Evolutionary conservation across 2,797 vertebrate species (phyloP).

Genomic region (Glossophaga mutica): DNA sequence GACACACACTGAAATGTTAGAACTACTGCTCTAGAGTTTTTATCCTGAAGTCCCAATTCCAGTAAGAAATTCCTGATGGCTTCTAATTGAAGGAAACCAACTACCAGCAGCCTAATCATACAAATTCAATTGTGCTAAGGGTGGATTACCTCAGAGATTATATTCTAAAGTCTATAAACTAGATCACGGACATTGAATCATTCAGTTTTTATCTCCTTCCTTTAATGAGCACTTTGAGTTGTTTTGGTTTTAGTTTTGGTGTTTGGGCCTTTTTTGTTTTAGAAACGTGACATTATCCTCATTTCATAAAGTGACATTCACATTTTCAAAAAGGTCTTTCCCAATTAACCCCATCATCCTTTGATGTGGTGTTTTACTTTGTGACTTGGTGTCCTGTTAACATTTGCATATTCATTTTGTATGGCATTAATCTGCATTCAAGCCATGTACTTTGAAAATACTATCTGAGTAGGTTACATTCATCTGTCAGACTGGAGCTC

Average conservation of each 20-base stretch:
- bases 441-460: slow-evolving; percentile 62
- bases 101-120: neutral
- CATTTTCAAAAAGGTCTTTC: slow-evolving; percentile 53
- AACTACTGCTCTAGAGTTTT: neutral
- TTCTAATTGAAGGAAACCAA: slow-evolving; percentile 42
- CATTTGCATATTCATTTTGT: slow-evolving; percentile 68
- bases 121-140: neutral
- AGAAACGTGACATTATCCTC: slow-evolving; percentile 50
- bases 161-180: neutral
- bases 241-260: slow-evolving; percentile 2
- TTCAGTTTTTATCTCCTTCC: slow-evolving; percentile 9
- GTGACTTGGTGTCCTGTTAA: slow-evolving; percentile 46
- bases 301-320: slow-evolving; percentile 61
- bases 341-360: slow-evolving; percentile 57
- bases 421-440: slow-evolving; percentile 62
- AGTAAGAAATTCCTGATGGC: neutral
- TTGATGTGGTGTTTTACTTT: slow-evolving; percentile 64
- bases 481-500: slow-evolving; percentile 64
- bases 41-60: slow-evolving; percentile 4
- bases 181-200: neutral
- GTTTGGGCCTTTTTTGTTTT: neutral
- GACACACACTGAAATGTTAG: neutral
- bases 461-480: slow-evolving; percentile 62
- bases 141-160: neutral
- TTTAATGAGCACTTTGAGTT: slow-evolving; percentile 7